Base-by-base conservation (phyloP, 2,797 vertebrate species). In the Menidia menidia region DNA sequence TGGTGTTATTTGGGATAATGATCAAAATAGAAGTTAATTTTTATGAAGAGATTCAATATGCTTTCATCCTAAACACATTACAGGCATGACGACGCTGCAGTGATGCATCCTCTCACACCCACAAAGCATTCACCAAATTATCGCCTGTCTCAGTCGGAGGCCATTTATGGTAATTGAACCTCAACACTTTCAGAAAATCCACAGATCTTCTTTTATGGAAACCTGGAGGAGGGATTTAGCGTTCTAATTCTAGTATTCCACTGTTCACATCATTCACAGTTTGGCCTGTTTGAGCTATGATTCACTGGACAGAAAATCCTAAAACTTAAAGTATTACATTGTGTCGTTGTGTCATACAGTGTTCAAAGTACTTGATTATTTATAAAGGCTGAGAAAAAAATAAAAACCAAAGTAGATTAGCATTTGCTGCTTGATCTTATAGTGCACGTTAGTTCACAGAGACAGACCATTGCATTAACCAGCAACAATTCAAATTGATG, bases 141-240 rank as follows among this genome's bases (percentile, higher is more conserved):
- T 39, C 53, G 61, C 41, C 56, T 15, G 19, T 60, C 45, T 30
- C 50, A 64, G 50, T 43, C 16, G 16, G 32, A 71, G 47, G 53
- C 58, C 67, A 66, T 74, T 71, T 72, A 56, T 53, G 43, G 56
- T 35, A 50, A 67, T 77, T 64, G 73, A 59, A 63, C 52, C 32
- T 56, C 19, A 54, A 30, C 0, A 15, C 0, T 39, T 66, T 1
- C 61, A 45, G 62, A 44, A 18, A 60, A 68, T 77, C 58, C 30
- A 19, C 64, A 63, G 44, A 71, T 75, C 32, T 62, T 61, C 48
- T 67, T 68, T 60, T 52, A 48, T 47, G 51, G 57, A 65, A 71
- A 60, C 4, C 67, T 66, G 60, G 55, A 64, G 63, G 69, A 57
- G 53, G 61, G 73, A 76, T 76, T 71, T 61, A 25, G 57, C 62